A percentile compares a stretch with the other conserved stretches of the same genome.
Evolutionary conservation across 2,888 invertebrate species (phyloP).

Genomic region (Lordiphosa andalusiaca): DNA sequence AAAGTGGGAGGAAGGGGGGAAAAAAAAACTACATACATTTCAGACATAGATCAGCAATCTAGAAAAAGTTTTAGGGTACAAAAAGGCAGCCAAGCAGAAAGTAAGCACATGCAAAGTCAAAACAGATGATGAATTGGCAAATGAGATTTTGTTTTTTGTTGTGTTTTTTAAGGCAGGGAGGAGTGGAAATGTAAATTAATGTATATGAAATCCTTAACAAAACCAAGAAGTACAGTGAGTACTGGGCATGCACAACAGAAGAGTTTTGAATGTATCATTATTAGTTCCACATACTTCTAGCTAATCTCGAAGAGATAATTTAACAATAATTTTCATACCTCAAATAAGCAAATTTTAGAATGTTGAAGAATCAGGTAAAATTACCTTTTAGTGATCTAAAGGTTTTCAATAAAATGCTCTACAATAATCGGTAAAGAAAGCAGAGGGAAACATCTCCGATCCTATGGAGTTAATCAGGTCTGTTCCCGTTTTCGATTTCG

Average conservation of each 20-base stretch:
- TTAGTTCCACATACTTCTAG: too few species aligned
- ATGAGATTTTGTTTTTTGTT: conserved; percentile 14
- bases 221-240: not conserved
- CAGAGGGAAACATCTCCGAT: too few species aligned
- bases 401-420: too few species aligned
- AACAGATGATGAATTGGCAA: conserved; percentile 64
- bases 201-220: conserved; percentile 1
- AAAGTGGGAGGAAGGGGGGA: not conserved
- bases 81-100: conserved; percentile 41
- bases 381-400: too few species aligned
- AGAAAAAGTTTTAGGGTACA: conserved; percentile 21
- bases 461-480: too few species aligned
- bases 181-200: conserved; percentile 4
- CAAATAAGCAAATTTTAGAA: too few species aligned
- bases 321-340: too few species aligned
- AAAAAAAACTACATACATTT: not conserved
- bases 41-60: conserved; percentile 41
- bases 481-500: too few species aligned
- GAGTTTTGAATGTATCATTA: too few species aligned
- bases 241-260: not conserved
- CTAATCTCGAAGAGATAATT: too few species aligned
- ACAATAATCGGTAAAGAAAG: too few species aligned
- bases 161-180: not conserved
- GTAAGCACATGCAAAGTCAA: conserved; percentile 51
- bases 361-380: too few species aligned